Evolutionary conservation across 1,140 invertebrate genomes (phyloP), one percentile per base, ranked within the genome.

Genomic region (Psilanteris sp.): DNA sequence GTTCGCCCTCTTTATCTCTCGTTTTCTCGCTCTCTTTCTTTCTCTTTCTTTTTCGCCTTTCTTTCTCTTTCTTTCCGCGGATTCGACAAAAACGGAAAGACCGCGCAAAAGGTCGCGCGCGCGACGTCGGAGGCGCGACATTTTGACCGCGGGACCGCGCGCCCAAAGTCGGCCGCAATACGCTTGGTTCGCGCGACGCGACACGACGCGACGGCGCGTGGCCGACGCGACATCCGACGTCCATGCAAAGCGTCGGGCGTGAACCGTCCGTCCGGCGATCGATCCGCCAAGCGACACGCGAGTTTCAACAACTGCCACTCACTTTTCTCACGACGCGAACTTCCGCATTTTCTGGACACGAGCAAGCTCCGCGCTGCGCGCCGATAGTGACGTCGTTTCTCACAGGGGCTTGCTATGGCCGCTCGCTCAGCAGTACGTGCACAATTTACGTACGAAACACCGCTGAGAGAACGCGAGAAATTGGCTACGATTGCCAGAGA

Each of bases 271-370:
- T n/a, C n/a, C 52, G 39, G 31, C 46, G 43, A 20, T 72, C 59
- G 50, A 62, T 72, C 18, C 3, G n/a, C n/a, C n/a, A n/a, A n/a
- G n/a, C n/a, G n/a, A n/a, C n/a, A n/a, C n/a, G n/a, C n/a, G n/a
- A n/a, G 39, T 27, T 59, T 43, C 15, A 59, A 55, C 48, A 67
- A 46, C 54, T 46, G 52, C 24, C 71, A 74, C 71, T 74, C 71
- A 67, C 71, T 67, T 74, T 55, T 61, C 27, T 74, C 62, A 72
- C 62, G 44, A 74, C 71, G 24, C 61, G 61, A 37, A 74, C 24
- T 50, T 61, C 68, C 29, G 50, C 62, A 74, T 74, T 74, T 66
- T 66, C 57, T 55, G 46, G 34, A 26, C 46, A 59, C 54, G 31
- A 41, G 15, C 10, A 55, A 39, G 3, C 41, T 55, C 52, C 39